Evolutionary conservation across 30 jellyfish, hydroid and myxozoan genomes (phyloP), one percentile per base, ranked within the genome.

Genomic region (Cassiopea xamachana): DNA sequence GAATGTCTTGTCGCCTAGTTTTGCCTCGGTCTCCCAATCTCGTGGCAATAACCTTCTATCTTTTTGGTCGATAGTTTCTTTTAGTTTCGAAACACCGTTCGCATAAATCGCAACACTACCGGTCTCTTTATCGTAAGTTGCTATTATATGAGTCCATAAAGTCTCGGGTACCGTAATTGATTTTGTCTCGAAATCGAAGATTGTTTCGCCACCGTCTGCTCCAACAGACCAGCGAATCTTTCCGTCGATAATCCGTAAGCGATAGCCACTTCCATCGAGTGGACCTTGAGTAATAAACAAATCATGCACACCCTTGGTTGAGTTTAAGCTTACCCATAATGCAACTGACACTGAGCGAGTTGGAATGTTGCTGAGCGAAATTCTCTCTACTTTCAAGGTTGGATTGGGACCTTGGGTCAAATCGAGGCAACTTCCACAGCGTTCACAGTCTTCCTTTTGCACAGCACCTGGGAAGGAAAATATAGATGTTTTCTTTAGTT

Each of bases 21-120:
- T 92, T 2, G 99, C 99, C 58, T 87, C 99, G 8, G 94, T 85
- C 48, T 96, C 99, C 99, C 99, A 96, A 79, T 96, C 95, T 39
- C 86, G 82, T 27, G 99, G 98, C 62, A 96, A 83, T 84, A 85
- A 80, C 50, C 84, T 97, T 69, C 99, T 87, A 69, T 89, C 86
- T 58, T 87, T 78, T 48, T 60, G 60, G 50, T 94, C 93, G 8
- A 92, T 98, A 16, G 82, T 86, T 8, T 84, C 94, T 46, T 92
- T 82, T 45, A 91, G 73, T 79, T 96, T 96, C 72, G 80, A 73
- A 39, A 83, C 89, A 12, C 99, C 97, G 60, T 96, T 91, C 69
- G 78, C 97, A 77, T 44, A 96, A 27, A 96, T 96, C 89, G 89
- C 70, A 10, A 88, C 94, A 9, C 71, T 84, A 1, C 99, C 99